These are phyloP conservation scores for Pseudonaja textilis DNA, from an alignment of 2,113 vertebrate species.

Conservation along the genomic window DNA sequence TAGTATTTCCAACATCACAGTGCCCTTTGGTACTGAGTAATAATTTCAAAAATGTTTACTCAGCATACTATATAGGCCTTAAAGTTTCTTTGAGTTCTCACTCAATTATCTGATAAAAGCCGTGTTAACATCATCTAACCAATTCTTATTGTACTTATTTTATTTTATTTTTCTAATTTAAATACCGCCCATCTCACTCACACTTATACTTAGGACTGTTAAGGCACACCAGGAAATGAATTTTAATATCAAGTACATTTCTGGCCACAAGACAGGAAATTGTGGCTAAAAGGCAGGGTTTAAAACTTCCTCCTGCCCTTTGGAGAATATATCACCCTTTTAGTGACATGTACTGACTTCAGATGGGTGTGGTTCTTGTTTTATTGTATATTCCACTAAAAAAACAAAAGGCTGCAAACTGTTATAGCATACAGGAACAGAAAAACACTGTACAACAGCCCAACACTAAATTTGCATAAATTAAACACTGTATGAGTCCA, in stretches of 20 bases:
- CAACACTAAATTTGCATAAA: not conserved
- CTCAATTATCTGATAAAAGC: not conserved
- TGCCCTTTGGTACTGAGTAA: not conserved
- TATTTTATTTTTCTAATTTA: not conserved
- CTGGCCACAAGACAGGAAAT: not conserved
- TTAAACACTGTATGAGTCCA: not conserved
- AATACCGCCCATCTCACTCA: not conserved
- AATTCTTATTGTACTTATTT: not conserved
- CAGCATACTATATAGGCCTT: not conserved
- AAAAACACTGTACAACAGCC: not conserved
- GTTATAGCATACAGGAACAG: not conserved
- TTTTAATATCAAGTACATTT: not conserved
- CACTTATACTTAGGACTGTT: not conserved
- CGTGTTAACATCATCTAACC: not conserved
- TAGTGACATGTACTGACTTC: not conserved
- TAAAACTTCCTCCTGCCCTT: not conserved
- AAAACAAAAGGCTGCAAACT: not conserved
- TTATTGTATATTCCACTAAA: not conserved
- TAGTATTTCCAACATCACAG: conserved; percentile 13
- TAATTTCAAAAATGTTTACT: not conserved
- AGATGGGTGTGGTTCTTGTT: not conserved
- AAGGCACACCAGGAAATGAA: not conserved
- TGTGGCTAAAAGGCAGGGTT: not conserved
- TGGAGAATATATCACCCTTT: not conserved
- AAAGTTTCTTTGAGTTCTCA: not conserved